phyloP scores from a whole-genome alignment of 2,113 vertebrate genomes.

The Scartelaos histophorus region DNA sequence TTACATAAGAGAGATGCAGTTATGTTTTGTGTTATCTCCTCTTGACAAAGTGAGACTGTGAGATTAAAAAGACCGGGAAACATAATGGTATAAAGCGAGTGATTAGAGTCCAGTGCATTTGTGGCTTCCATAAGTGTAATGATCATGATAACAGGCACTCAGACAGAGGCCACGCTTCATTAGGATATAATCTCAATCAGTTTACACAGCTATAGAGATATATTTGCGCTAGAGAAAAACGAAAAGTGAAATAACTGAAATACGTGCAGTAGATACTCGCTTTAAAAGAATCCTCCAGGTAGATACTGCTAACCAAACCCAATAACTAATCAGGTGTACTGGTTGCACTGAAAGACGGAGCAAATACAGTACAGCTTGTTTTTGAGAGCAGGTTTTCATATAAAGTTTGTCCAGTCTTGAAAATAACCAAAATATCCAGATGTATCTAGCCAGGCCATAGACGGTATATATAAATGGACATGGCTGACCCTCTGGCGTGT shows the following conservation, averaged over 20 bases:
- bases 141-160: slow-evolving; percentile 11
- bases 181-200: not conserved
- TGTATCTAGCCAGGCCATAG: no score
- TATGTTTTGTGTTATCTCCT: slow-evolving; percentile 27
- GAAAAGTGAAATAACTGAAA: not conserved
- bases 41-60: slow-evolving; percentile 8
- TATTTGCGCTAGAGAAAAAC: not conserved
- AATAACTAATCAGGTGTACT: no score
- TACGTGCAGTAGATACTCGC: no score
- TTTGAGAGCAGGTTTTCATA: no score
- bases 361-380: no score
- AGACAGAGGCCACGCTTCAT: not conserved
- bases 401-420: no score
- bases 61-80: slow-evolving; percentile 25
- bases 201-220: not conserved
- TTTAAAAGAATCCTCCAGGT: no score
- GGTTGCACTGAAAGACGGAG: no score
- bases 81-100: slow-evolving; percentile 29
- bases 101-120: slow-evolving; percentile 27
- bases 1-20: not conserved
- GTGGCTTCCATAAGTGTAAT: slow-evolving; percentile 7
- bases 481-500: no score
- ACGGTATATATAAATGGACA: no score
- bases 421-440: not conserved
- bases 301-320: no score